Base-by-base conservation (phyloP, 1,140 invertebrate genomes). In the Cotesia glomerata region DNA sequence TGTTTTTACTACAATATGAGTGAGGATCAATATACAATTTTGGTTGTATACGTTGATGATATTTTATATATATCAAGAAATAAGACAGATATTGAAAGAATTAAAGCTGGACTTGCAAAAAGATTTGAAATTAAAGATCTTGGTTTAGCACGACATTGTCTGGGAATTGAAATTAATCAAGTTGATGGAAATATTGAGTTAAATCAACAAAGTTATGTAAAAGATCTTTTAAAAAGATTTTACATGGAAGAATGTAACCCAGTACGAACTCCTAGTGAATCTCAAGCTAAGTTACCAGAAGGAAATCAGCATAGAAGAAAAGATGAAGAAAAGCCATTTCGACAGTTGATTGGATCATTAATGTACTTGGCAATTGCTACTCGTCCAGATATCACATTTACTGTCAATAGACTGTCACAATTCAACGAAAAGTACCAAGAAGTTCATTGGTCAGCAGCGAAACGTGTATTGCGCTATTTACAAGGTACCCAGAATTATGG, bases 331-430 rank as follows among this genome's bases (percentile, higher is more conserved):
- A 39, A 51, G 8, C 68, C 61, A 14, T 85, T 77, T 64, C 73
- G 73, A 52, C 72, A 86, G 64, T 58, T 79, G 11, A 72, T 86
- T 4, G 83, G 82, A 18, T 74, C 76, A 56, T 72, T 88, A 13
- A 71, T 87, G 59, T 87, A 88, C 68, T 45, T 81, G 5, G 73
- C 82, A 8, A 56, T 76, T n/a, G 63, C 71, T 4, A 82, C 80
- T 13, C 74, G 86, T 52, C 83, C 84, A 18, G 86, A 88, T 73
- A 80, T 88, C 39, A 69, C 80, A 14, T 85, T 78, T 74, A 79
- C 82, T 26, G 83, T 87, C 0, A 76, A 63, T 11, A 62, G 72
- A 34, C 32, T 83, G 13, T 78, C 79, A 49, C 77, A 81, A 69
- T 86, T 78, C 75, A 78, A 77, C 14, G 73, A 73, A 34, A 75